Base-by-base conservation (phyloP, 1,140 invertebrate genomes). In the Drosophila parabipectinata region DNA sequence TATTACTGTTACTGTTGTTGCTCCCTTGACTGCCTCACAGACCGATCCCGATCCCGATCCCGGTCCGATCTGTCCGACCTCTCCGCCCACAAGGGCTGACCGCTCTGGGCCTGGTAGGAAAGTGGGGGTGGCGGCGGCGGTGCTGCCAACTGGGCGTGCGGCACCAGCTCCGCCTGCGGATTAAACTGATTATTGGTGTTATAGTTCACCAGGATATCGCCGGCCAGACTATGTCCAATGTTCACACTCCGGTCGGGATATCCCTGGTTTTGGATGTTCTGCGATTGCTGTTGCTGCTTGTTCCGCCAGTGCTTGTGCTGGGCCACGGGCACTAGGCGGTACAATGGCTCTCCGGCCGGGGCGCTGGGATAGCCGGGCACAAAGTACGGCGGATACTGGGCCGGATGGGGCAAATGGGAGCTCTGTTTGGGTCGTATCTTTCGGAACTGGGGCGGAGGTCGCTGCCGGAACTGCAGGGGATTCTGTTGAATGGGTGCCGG, bases 111-210 rank as follows among this genome's bases (percentile, higher is more conserved):
- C 73, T 91, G 90, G 44, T 91, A 91, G 10, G 90, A 91, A 6
- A 91, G 30, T 0, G 85, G 72, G 8, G 80, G 80, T 8, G 80
- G 80, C 9, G 80, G 80, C 3, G 78, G 76, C 3, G 59, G 63
- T n/a, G 85, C 73, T 34, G 77, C 80, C 18, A 90, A 44, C 57
- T 83, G 81, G 12, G 74, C 58, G 9, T 78, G 79, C 1, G 82
- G 72, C 76, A 79, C 69, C 90, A 94, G 95, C 77, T 96, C 95
- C 51, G 95, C 94, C 57, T 96, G 94, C 0, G 95, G 94, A 81
- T 96, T 94, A 12, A 95, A 92, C 57, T 85, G 82, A 26, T 85
- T 85, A 66, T 85, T 85, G 1, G 39, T 76, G 45, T 82, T 85
- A 59, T 85, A 87, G 66, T 85, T 85, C 9, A 85, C 82, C 34